Evolutionary conservation across 2,113 vertebrate genomes (phyloP), one percentile per base, ranked within the genome.

Genomic region (Myrmecophaga tridactyla): DNA sequence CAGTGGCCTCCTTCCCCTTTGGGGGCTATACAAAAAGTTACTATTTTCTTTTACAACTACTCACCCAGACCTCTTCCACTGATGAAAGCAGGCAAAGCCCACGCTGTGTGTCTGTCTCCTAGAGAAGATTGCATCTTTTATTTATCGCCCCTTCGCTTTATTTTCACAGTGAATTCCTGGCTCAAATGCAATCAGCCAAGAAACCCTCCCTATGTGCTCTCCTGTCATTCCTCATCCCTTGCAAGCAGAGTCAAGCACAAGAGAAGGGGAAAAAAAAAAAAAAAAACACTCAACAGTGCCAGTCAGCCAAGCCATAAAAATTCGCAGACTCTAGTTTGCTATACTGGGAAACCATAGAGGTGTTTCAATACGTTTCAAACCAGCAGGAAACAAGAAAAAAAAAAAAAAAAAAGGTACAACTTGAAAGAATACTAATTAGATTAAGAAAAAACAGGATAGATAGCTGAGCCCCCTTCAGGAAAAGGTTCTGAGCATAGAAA

Each of bases 81-180:
- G 97, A 98, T 97, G 98, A 98, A 98, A 98, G 97, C 97, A 97
- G 97, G 97, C 80, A 98, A 98, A 98, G 97, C 99, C 98, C 98
- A 98, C 25, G 60, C 98, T 98, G 97, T 82, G 98, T 98, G 98
- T 97, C 98, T 98, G 98, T 98, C 98, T 99, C 98, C 98, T 93
- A 67, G 88, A 99, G 98, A 99, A 99, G 99, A 99, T 98, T 99
- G 98, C 99, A 99, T 99, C 98, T 99, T 99, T 99, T 99, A 99
- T 99, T 99, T 99, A 99, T 99, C 98, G 60, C 98, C 98, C 98
- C 98, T 99, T 98, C 98, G 98, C 99, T 99, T 99, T 99, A 99
- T 99, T 99, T 99, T 99, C 98, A 99, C 99, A 99, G 98, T 97
- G 98, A 99, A 99, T 99, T 99, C 99, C 99, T 99, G 98, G 98